Evolutionary conservation across 2,113 vertebrate genomes (phyloP).

Genomic region (Gnathonemus longibarbis): DNA sequence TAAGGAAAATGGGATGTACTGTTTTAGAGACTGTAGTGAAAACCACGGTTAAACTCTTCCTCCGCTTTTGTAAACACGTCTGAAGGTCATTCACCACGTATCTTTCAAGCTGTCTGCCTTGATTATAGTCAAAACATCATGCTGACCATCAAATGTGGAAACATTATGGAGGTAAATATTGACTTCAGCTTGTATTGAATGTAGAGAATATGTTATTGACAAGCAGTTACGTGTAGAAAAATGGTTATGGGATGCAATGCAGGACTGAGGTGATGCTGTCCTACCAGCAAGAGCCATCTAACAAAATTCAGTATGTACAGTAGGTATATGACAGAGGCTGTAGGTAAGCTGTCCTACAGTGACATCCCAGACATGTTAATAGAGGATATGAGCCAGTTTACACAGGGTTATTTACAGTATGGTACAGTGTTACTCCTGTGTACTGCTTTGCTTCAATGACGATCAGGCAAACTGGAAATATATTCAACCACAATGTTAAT

Average conservation of each 20-base stretch:
- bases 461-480: not conserved
- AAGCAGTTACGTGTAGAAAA: not conserved
- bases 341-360: not conserved
- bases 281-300: not conserved
- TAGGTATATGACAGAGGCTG: not conserved
- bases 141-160: not conserved
- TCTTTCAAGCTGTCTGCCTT: not conserved
- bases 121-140: not conserved
- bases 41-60: not conserved
- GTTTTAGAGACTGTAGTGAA: not conserved
- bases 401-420: not conserved
- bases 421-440: not conserved
- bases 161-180: not conserved
- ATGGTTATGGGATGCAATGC: not conserved
- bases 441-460: not conserved
- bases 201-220: not conserved
- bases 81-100: not conserved
- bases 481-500: not conserved
- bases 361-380: not conserved
- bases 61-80: constrained; percentile 5
- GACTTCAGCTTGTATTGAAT: not conserved
- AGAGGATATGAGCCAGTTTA: not conserved
- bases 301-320: not conserved
- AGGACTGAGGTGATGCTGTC: not conserved
- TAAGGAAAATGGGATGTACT: not conserved